A percentile compares a stretch with the other conserved stretches of the same genome.
phyloP scores from a whole-genome alignment of 2,113 vertebrate species.

The Cephalopterus ornatus region DNA sequence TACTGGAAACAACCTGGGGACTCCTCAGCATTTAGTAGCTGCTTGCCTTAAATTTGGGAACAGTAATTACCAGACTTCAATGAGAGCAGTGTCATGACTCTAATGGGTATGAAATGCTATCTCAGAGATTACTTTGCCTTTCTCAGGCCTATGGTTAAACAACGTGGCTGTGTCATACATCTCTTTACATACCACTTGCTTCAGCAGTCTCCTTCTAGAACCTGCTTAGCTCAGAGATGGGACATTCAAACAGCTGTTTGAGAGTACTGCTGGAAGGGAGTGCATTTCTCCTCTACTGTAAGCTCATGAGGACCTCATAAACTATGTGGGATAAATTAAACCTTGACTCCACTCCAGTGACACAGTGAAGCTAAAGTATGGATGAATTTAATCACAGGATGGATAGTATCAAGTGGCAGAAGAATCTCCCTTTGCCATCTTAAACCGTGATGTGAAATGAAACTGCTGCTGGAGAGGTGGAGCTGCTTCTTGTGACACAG shows the following conservation, averaged over 20 bases:
- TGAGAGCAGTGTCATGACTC: neutral
- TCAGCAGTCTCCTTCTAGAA: neutral
- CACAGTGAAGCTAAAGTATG: neutral
- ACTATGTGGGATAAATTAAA: neutral
- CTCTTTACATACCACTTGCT: neutral
- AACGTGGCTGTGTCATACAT: neutral
- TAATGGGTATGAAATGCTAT: neutral
- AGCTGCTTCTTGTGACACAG: neutral
- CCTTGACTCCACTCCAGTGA: neutral
- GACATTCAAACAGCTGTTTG: neutral
- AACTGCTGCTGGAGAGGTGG: neutral
- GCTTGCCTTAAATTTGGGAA: neutral
- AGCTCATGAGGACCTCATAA: neutral
- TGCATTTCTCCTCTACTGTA: neutral
- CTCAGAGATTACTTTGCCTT: neutral
- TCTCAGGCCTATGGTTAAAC: neutral
- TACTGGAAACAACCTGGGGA: neutral
- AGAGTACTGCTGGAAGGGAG: neutral
- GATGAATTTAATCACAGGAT: neutral
- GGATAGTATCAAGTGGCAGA: neutral
- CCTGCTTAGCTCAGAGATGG: neutral
- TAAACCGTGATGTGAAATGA: neutral
- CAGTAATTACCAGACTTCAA: neutral
- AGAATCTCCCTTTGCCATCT: neutral
- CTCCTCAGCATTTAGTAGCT: neutral